phyloP scores from a whole-genome alignment of 2,113 vertebrate species.

The Emydocephalus ijimae region DNA sequence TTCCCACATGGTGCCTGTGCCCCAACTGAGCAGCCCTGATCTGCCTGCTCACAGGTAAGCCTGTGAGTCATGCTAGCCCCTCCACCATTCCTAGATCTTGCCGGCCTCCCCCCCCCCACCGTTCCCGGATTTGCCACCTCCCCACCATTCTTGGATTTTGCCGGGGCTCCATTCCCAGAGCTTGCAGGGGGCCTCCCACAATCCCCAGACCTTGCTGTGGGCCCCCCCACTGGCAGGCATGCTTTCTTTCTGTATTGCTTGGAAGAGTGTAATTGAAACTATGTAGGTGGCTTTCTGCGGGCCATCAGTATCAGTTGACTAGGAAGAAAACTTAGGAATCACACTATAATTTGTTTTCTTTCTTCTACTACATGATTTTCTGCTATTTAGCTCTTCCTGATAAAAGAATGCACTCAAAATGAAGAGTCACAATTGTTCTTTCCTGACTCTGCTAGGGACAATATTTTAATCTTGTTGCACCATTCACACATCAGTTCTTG shows the following conservation, averaged over 20 bases:
- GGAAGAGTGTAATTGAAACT: background rate
- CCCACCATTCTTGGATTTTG: too few species aligned
- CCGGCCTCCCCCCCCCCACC: too few species aligned
- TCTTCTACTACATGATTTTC: slow-evolving; percentile 43
- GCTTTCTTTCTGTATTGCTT: background rate
- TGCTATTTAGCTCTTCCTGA: slow-evolving; percentile 41
- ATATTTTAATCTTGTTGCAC: background rate
- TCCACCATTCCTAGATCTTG: too few species aligned
- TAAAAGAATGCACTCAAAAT: background rate
- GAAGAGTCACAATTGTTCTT: background rate
- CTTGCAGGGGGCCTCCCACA: too few species aligned
- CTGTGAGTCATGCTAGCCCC: too few species aligned
- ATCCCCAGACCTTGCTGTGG: too few species aligned
- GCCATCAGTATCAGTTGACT: background rate
- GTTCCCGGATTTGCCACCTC: too few species aligned
- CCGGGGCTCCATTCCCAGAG: too few species aligned
- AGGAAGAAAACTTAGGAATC: background rate
- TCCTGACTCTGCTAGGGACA: background rate
- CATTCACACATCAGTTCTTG: background rate
- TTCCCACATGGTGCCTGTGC: too few species aligned
- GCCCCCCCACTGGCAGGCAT: background rate
- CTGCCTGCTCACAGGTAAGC: too few species aligned
- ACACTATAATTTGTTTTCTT: slow-evolving; percentile 48
- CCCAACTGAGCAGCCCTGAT: too few species aligned
- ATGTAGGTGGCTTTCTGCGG: background rate